Conservation (phyloP, 2,888 invertebrate genomes). For the Syrphus vitripennis region DNA sequence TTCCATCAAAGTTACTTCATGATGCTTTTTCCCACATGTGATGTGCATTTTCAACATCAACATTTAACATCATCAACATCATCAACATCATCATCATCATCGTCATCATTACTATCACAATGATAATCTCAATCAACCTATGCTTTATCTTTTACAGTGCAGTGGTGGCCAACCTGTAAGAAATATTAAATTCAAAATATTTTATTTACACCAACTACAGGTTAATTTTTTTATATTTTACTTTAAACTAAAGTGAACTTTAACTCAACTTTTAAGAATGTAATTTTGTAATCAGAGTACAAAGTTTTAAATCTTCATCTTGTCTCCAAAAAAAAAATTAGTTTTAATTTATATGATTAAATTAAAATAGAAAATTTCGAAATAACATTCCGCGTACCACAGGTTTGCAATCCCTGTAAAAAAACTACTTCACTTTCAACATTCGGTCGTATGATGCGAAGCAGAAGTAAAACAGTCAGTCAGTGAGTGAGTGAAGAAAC, state of each 20-base stretch:
- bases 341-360: too few species aligned
- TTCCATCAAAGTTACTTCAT: conserved; percentile 28
- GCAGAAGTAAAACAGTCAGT: conserved; percentile 57
- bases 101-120: conserved; percentile 34
- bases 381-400: too few species aligned
- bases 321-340: too few species aligned
- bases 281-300: too few species aligned
- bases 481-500: conserved; percentile 36
- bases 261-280: too few species aligned
- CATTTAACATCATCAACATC: conserved; percentile 27
- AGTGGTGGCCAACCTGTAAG: background rate
- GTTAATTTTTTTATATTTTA: too few species aligned
- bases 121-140: conserved; percentile 28
- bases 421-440: background rate
- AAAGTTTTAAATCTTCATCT: too few species aligned
- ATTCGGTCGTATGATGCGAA: conserved; percentile 26
- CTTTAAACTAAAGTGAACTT: too few species aligned
- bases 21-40: conserved; percentile 16
- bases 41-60: conserved; percentile 21
- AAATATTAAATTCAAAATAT: too few species aligned
- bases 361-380: too few species aligned
- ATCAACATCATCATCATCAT: conserved; percentile 38
- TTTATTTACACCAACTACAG: too few species aligned
- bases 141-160: background rate
- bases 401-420: background rate